Evolutionary conservation across 2,888 invertebrate genomes (phyloP).

Genomic region (Catocala nupta): DNA sequence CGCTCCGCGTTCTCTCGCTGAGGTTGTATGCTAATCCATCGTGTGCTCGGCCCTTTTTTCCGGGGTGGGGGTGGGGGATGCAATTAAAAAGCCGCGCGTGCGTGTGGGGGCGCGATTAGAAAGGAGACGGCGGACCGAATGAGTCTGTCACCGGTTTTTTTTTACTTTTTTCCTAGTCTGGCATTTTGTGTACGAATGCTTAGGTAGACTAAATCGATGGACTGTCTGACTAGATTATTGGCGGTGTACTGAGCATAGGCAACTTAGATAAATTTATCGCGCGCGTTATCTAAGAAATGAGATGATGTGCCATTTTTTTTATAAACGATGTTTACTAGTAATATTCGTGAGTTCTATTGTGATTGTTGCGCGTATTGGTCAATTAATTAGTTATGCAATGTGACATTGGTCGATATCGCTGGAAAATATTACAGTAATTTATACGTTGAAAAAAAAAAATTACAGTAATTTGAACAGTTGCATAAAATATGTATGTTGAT

Average conservation of each 20-base stretch:
- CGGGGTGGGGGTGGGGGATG: slow-evolving; percentile 80
- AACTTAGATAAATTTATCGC: slow-evolving; percentile 45
- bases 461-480: no score
- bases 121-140: slow-evolving; percentile 83
- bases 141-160: slow-evolving; percentile 80
- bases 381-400: slow-evolving; percentile 14
- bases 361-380: not conserved
- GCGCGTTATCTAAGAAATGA: slow-evolving; percentile 44
- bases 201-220: slow-evolving; percentile 53
- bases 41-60: slow-evolving; percentile 83
- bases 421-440: not conserved
- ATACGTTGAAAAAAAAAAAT: not conserved
- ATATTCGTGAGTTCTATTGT: slow-evolving; percentile 28
- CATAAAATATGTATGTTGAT: not conserved
- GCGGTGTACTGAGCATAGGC: slow-evolving; percentile 37
- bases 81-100: slow-evolving; percentile 87
- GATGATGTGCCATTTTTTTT: slow-evolving; percentile 46
- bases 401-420: slow-evolving; percentile 7
- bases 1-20: slow-evolving; percentile 74
- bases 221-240: slow-evolving; percentile 48
- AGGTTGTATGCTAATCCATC: slow-evolving; percentile 87
- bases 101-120: slow-evolving; percentile 86
- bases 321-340: slow-evolving; percentile 34
- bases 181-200: slow-evolving; percentile 57
- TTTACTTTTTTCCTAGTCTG: slow-evolving; percentile 86